These are phyloP conservation scores for Sus scrofa DNA, from an alignment of 2,113 vertebrate species.

Conservation along the genomic window DNA sequence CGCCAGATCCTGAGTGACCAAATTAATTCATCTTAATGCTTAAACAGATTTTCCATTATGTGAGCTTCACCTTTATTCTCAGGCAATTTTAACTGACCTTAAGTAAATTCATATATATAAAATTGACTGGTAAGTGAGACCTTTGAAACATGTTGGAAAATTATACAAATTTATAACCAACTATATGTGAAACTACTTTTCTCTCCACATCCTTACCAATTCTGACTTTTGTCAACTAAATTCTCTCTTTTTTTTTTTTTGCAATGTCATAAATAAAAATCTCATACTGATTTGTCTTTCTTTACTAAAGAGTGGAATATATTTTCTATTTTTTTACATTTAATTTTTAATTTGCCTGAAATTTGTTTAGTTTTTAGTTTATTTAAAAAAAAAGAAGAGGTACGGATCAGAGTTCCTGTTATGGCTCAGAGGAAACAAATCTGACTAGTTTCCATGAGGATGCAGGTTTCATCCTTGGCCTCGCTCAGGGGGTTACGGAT, in stretches of 20 bases:
- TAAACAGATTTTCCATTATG: background rate
- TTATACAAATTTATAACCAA: background rate
- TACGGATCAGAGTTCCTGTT: background rate
- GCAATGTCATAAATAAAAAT: background rate
- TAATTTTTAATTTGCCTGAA: background rate
- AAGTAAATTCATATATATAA: background rate
- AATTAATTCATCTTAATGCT: background rate
- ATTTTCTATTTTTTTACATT: background rate
- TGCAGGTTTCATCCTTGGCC: no score
- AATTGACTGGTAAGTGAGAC: background rate
- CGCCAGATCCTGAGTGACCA: background rate
- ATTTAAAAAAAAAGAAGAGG: background rate
- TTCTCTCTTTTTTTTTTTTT: background rate
- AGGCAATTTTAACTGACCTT: background rate
- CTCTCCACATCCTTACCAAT: background rate
- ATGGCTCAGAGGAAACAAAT: no score
- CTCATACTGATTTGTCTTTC: background rate
- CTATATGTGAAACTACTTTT: background rate
- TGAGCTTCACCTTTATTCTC: background rate
- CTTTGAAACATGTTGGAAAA: background rate
- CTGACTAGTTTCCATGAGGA: no score
- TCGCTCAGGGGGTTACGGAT: no score
- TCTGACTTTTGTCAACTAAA: background rate
- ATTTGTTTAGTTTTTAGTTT: background rate
- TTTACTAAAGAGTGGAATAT: background rate